Evolutionary conservation across 2,113 vertebrate genomes (phyloP).

Genomic region (Bothrops jararaca): DNA sequence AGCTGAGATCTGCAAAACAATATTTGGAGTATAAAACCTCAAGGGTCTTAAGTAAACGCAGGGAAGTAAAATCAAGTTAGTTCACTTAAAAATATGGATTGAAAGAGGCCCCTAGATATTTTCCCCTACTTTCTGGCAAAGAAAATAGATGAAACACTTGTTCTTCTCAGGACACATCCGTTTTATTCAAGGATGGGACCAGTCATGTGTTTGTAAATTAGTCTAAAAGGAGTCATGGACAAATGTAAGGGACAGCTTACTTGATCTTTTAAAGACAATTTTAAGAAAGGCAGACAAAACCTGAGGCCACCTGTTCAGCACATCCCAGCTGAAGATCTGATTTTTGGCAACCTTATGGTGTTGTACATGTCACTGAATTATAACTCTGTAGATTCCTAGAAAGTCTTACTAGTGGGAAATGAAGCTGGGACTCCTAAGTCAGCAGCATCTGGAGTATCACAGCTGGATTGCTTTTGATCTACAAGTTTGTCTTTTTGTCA

Average conservation of each 20-base stretch:
- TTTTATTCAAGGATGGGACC: neutral
- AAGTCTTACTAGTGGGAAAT: neutral
- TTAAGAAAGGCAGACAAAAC: neutral
- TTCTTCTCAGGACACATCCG: neutral
- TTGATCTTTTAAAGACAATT: neutral
- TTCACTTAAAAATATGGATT: neutral
- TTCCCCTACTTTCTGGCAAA: no score
- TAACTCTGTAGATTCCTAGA: neutral
- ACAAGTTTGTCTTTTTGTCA: neutral
- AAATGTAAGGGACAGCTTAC: neutral
- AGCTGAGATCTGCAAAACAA: neutral
- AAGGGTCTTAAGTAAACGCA: neutral
- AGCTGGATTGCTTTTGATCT: neutral
- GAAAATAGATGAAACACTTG: neutral
- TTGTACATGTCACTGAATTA: neutral
- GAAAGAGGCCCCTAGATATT: neutral
- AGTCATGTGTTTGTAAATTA: neutral
- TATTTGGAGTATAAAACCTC: neutral
- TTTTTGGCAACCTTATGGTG: neutral
- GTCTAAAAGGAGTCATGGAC: neutral
- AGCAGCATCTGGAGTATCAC: neutral
- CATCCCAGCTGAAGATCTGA: neutral
- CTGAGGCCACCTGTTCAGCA: neutral
- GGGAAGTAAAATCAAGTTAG: neutral
- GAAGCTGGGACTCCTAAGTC: neutral